Evolutionary conservation across 1,140 invertebrate species (phyloP), one percentile per base, ranked within the genome.

Genomic region (Drosophila nikananu): DNA sequence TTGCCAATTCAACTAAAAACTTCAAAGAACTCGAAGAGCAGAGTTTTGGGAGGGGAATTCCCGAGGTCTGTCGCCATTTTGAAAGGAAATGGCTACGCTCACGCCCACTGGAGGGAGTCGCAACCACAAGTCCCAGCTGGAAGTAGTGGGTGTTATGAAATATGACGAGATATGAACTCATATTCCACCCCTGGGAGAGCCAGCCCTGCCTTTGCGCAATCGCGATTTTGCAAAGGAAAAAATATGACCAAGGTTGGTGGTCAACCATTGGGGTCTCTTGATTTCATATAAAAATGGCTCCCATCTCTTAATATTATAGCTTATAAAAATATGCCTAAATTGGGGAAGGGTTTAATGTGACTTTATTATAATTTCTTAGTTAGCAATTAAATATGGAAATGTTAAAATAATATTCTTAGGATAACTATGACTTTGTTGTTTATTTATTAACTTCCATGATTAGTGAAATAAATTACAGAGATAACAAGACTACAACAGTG

Each of bases 151-250:
- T 57, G 48, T 89, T 89, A 90, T 90, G 81, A 89, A 89, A 89
- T 89, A 89, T 89, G 74, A 86, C 27, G 81, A 79, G 80, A 86
- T 89, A 89, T 89, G 81, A 90, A 80, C 71, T 90, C 35, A 81
- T 89, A 90, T 72, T 74, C 73, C 86, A 90, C 81, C 84, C 78
- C 52, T 23, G 49, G 49, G 19, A 21, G 30, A 13, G 10, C 2
- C 10, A 17, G 10, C 5, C 5, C 42, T n/a, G 59, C 48, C 55
- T 48, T 77, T 84, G 83, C 83, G 83, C 83, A 87, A 89, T 58
- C 68, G 77, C 81, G 51, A 15, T n/a, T 42, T n/a, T n/a, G 12
- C n/a, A 9, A 1, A 51, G 60, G 10, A 27, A 39, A 37, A 46
- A 49, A 39, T 37, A 39, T 32, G 13, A 25, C n/a, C n/a, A 60